Base-by-base conservation (phyloP, 64 coral and sea anemone genomes). In the Montipora efflorescens region DNA sequence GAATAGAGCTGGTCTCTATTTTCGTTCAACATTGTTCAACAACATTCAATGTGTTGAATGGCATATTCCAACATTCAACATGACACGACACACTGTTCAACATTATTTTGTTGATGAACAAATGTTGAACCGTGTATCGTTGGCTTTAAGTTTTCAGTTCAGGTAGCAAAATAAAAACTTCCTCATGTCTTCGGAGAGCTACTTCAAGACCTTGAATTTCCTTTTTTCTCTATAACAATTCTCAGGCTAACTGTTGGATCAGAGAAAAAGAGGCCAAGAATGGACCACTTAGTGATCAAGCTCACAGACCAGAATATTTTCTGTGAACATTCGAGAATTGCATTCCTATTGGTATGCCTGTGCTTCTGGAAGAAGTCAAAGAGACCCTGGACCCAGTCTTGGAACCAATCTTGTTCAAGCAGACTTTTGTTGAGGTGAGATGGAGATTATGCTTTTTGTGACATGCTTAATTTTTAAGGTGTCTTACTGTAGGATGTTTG, bases 321-420 rank as follows among this genome's bases (percentile, higher is more conserved):
- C 87, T 99, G 72, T 89, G 98, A 44, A 99, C 98, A 21, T 70
- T 99, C 18, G 98, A 99, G 85, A 99, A 99, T 36, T 99, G 98
- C 76, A 99, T 99, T 67, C 90, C 95, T 43, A 96, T 99, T 89
- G 98, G 98, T 58, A 99, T 99, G 98, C 95, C 95, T 86, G 98
- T 99, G 84, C 72, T 99, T 48, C 81, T 99, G 52, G 98, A 96
- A 71, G 98, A 99, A 79, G 92, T 99, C 6, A 95, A 92, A 90
- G 98, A 99, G 81, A 96, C 87, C 5, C 89, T 99, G 51, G 98
- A 99, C 36, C 98, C 98, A 4, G 98, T 92, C 23, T 90, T 99
- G 16, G 98, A 99, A 86, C 98, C 98, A 8, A 96, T 99, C 64
- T 69, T 99, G 23, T 57, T 99, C 13, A 99, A 99, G 79, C 98